These are phyloP conservation scores for Caradrina kadenii DNA, from an alignment of 2,888 invertebrate genomes.

Conservation along the genomic window DNA sequence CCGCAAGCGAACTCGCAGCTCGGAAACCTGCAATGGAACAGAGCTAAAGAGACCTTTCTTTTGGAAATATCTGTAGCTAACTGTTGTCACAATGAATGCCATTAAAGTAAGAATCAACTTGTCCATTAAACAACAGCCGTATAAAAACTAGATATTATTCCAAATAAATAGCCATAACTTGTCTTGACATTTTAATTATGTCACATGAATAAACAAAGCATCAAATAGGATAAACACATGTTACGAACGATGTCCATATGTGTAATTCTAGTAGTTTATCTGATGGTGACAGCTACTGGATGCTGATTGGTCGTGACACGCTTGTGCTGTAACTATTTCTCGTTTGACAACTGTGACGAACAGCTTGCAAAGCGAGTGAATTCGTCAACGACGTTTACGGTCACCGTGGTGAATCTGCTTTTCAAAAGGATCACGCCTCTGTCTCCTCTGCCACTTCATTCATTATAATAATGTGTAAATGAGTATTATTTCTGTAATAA, in stretches of 20 bases:
- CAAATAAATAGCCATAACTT: conserved; percentile 24
- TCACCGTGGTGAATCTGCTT: conserved; percentile 68
- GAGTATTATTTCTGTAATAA: conserved; percentile 41
- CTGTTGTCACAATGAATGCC: neutral
- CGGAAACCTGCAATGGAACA: neutral
- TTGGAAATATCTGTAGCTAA: conserved; percentile 6
- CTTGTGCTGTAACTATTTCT: conserved; percentile 36
- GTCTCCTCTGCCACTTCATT: conserved; percentile 39
- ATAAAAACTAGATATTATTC: conserved; percentile 15
- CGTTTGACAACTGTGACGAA: conserved; percentile 60
- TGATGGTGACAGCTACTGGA: conserved; percentile 41
- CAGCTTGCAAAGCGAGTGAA: conserved; percentile 51
- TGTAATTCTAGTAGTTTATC: conserved; percentile 31
- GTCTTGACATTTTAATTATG: conserved; percentile 56
- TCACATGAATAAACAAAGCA: conserved; percentile 62
- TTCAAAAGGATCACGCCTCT: conserved; percentile 64
- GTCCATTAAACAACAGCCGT: conserved; percentile 6
- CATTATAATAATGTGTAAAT: conserved; percentile 56
- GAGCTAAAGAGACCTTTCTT: neutral
- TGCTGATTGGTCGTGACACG: conserved; percentile 64
- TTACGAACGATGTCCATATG: conserved; percentile 61
- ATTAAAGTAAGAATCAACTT: neutral
- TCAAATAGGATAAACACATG: conserved; percentile 52
- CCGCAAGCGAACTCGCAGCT: conserved; percentile 3
- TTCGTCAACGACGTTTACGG: conserved; percentile 59